Evolutionary conservation across 1,140 invertebrate genomes (phyloP).

Genomic region (Maniola jurtina): DNA sequence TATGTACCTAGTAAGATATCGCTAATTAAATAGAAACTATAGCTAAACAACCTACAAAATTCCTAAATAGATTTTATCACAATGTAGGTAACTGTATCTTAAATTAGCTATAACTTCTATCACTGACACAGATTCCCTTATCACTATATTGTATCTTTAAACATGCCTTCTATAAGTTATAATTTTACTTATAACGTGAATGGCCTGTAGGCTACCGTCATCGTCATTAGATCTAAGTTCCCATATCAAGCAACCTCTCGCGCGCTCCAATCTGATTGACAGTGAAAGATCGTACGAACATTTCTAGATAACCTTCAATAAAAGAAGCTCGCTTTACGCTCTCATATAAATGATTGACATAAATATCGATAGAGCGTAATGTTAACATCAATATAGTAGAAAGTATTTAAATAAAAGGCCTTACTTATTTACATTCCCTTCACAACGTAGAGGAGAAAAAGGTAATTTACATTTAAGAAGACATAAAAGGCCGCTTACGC

Average conservation of each 20-base stretch:
- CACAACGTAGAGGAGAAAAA: conserved; percentile 7
- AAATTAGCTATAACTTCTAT: too few relatives aligned
- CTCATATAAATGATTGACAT: conserved; percentile 4
- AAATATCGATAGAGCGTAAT: background rate
- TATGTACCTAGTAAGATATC: too few relatives aligned
- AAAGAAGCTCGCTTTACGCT: conserved; percentile 7
- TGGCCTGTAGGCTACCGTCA: background rate
- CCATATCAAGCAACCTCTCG: conserved; percentile 2
- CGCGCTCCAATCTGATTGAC: background rate
- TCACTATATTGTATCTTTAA: too few relatives aligned
- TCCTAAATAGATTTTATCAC: too few relatives aligned
- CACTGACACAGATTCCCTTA: too few relatives aligned
- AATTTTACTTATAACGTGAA: background rate
- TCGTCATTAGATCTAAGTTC: background rate
- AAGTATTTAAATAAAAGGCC: background rate
- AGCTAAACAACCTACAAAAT: too few relatives aligned
- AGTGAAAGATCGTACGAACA: conserved; percentile 5
- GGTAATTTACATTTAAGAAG: conserved; percentile 24
- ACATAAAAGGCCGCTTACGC: conserved; percentile 25
- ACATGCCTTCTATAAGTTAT: too few relatives aligned
- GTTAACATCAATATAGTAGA: conserved; percentile 3
- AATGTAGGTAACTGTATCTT: too few relatives aligned
- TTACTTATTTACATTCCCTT: background rate
- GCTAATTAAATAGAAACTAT: too few relatives aligned
- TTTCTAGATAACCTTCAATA: background rate